Base-by-base conservation (phyloP, 2,797 vertebrate species). In the Sphaeramia orbicularis region DNA sequence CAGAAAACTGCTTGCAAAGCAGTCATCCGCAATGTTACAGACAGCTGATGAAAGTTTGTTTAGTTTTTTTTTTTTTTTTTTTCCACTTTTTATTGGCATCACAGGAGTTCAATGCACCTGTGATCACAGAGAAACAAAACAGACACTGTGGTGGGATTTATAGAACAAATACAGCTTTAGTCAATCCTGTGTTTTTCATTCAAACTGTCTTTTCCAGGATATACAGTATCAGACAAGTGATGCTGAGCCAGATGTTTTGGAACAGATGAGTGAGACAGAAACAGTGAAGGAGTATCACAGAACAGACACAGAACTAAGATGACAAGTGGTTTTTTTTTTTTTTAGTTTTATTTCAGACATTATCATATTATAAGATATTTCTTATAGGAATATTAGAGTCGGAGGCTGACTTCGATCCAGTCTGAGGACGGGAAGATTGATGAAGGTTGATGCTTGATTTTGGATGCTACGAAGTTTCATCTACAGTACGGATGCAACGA, bases 111-210 rank as follows among this genome's bases (percentile, higher is more conserved):
- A 15, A 27, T 24, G 18, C 40, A 27, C 36, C 54, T 49, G 24
- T 18, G 53, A 50, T 11, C 47, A n/a, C 65, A 16, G 47, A 70
- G 51, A 4, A 27, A 27, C 24, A 48, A 41, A 55, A 61, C 47
- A 68, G 8, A 62, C 15, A 11, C 13, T 0, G 37, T 4, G 38
- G 41, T 24, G 40, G 27, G 74, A 78, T 76, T 81, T 71, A 21
- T 21, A n/a, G 48, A 60, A 37, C 41, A 66, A 73, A 63, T 49
- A 66, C 19, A 14, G 40, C 58, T 80, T 69, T 19, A 43, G 62
- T 77, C 38, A 10, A 48, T 61, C 56, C 43, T 40, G 38, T 53
- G 65, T 62, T 85, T 84, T 81, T 67, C 57, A 80, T 78, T 79
- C 64, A 71, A 63, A 65, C 49, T 0, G 57, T 16, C 62, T 79